A percentile compares a stretch with the other conserved stretches of the same genome.
phyloP scores from a whole-genome alignment of 2,888 invertebrate species.

The Gibbula magus region DNA sequence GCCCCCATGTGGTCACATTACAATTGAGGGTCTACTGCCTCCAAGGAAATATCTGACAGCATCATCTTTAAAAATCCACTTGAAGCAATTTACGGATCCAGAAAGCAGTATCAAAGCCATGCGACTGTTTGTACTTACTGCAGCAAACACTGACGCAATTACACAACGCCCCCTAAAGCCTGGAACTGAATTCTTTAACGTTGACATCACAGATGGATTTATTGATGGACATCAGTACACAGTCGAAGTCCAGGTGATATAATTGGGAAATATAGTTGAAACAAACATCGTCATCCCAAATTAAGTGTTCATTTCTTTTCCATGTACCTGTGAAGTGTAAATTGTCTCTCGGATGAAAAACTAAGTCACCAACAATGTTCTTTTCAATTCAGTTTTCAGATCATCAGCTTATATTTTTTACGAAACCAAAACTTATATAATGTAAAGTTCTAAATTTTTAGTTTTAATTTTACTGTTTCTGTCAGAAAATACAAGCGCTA shows the following conservation, averaged over 20 bases:
- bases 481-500: neutral
- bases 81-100: slow-evolving; percentile 3
- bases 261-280: neutral
- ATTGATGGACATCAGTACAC: slow-evolving; percentile 18
- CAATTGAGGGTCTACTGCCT: neutral
- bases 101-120: slow-evolving; percentile 9
- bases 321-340: too few relatives aligned
- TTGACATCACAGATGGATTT: neutral
- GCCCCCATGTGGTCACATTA: neutral
- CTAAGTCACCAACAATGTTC: too few relatives aligned
- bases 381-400: too few relatives aligned
- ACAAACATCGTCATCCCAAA: too few relatives aligned
- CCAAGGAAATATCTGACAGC: neutral
- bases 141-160: neutral
- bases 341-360: too few relatives aligned
- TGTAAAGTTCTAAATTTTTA: too few relatives aligned
- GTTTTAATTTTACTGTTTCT: too few relatives aligned
- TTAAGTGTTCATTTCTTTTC: too few relatives aligned
- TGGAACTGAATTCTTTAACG: neutral
- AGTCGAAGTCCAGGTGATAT: slow-evolving; percentile 1
- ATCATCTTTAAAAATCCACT: neutral
- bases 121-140: neutral
- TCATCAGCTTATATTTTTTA: too few relatives aligned
- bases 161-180: neutral
- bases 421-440: too few relatives aligned